These are phyloP conservation scores for Axis porcinus DNA, from an alignment of 2,113 vertebrate genomes.

Conservation along the genomic window DNA sequence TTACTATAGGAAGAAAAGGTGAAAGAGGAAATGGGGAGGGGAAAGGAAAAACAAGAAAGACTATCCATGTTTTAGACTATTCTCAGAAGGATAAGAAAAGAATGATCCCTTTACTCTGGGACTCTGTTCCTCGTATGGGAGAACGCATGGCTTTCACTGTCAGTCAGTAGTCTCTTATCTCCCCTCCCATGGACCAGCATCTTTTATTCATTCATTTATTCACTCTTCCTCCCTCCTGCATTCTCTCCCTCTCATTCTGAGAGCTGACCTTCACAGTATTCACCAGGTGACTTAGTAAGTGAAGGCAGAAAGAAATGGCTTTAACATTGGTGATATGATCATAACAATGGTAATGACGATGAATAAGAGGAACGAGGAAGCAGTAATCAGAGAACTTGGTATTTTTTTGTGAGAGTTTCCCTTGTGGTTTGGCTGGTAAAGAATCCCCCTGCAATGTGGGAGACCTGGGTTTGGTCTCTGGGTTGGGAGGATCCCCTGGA, in stretches of 20 bases:
- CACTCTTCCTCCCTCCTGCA: background rate
- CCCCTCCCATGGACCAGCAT: background rate
- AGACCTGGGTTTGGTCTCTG: background rate
- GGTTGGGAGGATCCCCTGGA: background rate
- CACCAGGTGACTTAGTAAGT: background rate
- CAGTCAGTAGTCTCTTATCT: too few relatives aligned
- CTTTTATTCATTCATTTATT: background rate
- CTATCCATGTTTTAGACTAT: background rate
- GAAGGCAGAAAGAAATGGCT: background rate
- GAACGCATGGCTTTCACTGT: background rate
- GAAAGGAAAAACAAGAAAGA: background rate
- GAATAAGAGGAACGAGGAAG: background rate
- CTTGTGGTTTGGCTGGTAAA: background rate
- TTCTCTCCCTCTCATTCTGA: background rate
- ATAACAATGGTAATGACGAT: background rate
- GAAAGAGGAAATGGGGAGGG: background rate
- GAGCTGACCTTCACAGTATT: background rate
- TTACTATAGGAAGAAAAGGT: background rate
- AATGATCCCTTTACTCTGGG: background rate
- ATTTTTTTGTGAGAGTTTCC: background rate
- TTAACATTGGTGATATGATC: background rate
- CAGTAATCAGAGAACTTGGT: background rate
- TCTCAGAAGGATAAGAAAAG: background rate
- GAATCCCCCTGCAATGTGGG: background rate
- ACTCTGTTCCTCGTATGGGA: background rate